Percentiles rank a stretch among this genome's conserved stretches.
These are phyloP conservation scores for Rallus crepitans DNA, from an alignment of 2,797 vertebrate genomes.

Conservation along the genomic window DNA sequence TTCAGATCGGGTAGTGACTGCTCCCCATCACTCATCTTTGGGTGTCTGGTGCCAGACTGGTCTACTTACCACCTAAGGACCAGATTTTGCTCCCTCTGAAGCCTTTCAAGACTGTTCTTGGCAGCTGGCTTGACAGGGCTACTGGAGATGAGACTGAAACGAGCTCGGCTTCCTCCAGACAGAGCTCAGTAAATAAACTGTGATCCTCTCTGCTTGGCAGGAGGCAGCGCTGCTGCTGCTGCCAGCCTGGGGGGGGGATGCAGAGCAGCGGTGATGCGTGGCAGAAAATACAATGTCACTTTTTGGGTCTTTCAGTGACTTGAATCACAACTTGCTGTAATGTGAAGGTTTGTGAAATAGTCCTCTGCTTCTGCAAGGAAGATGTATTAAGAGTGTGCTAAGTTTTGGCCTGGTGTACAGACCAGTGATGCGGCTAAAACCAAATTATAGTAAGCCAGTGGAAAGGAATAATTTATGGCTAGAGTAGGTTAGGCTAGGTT, in stretches of 20 bases:
- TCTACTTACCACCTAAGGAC: neutral
- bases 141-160: constrained; percentile 3
- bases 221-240: neutral
- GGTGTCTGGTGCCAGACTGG: neutral
- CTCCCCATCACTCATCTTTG: neutral
- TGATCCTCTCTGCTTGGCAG: constrained; percentile 43
- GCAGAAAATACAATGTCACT: neutral
- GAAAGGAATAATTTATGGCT: neutral
- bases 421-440: neutral
- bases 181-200: constrained; percentile 34
- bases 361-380: neutral
- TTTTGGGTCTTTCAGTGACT: neutral
- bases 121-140: constrained; percentile 43
- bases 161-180: constrained; percentile 3
- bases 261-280: neutral
- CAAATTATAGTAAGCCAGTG: neutral
- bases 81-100: neutral
- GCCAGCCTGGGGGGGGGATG: neutral
- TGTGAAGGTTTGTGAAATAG: neutral
- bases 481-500: neutral
- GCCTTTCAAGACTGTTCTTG: constrained; percentile 34
- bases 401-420: neutral
- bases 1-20: neutral
- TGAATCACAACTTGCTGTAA: neutral
- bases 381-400: neutral